Percentiles rank a stretch among this genome's conserved stretches.
These are phyloP conservation scores for Eumacrocentrus americanus DNA, from an alignment of 2,888 invertebrate genomes.

Conservation along the genomic window DNA sequence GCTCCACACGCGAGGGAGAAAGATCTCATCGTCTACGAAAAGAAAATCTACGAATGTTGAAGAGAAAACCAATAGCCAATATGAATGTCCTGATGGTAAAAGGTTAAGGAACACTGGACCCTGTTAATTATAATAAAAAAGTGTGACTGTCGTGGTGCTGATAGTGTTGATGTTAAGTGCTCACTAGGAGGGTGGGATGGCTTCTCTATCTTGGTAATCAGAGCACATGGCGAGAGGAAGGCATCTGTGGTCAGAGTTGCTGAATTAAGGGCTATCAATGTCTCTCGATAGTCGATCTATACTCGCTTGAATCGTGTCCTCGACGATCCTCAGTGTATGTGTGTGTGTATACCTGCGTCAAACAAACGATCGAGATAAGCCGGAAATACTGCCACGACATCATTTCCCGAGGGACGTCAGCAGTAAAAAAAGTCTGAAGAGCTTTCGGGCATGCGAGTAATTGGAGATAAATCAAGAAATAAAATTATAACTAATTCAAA, in stretches of 20 bases:
- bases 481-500: neutral
- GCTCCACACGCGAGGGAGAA: neutral
- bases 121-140: no score
- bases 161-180: no score
- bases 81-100: no score
- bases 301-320: neutral
- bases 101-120: no score
- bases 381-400: neutral
- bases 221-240: neutral
- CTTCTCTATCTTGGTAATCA: no score
- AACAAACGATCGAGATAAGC: neutral
- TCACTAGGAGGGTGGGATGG: no score
- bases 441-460: slow-evolving; percentile 11
- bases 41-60: neutral
- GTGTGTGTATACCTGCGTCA: neutral
- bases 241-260: neutral
- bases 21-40: neutral
- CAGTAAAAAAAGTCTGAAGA: slow-evolving; percentile 15
- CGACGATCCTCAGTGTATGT: neutral
- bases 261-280: neutral
- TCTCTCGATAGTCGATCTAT: neutral
- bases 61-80: no score
- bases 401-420: slow-evolving; percentile 9
- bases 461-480: neutral
- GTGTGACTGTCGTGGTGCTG: no score